These are phyloP conservation scores for Nebria ingens DNA, from an alignment of 1,140 invertebrate genomes.

Conservation along the genomic window DNA sequence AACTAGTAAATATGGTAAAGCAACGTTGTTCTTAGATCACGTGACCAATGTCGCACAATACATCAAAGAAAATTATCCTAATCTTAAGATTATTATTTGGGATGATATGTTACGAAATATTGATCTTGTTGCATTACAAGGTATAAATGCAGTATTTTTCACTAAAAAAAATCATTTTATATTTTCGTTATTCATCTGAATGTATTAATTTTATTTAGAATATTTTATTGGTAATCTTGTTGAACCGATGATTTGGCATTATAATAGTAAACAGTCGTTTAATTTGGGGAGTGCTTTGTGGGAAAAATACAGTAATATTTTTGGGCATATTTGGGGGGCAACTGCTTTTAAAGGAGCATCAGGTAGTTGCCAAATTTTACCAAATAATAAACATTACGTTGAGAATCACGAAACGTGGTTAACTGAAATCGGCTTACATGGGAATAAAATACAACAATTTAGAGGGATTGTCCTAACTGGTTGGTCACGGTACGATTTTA, in stretches of 20 bases:
- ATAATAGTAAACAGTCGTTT: conserved; percentile 31
- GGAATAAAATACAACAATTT: conserved; percentile 43
- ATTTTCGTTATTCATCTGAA: neutral
- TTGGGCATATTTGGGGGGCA: conserved; percentile 77
- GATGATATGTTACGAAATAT: conserved; percentile 85
- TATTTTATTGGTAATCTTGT: conserved; percentile 48
- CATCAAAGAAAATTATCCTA: conserved; percentile 52
- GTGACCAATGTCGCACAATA: conserved; percentile 50
- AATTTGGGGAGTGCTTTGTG: conserved; percentile 41
- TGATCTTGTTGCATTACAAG: conserved; percentile 22
- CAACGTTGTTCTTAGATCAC: conserved; percentile 58
- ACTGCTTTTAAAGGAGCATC: conserved; percentile 78
- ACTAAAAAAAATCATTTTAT: neutral
- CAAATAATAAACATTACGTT: conserved; percentile 48
- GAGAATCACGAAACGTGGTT: conserved; percentile 61
- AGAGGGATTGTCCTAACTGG: conserved; percentile 56
- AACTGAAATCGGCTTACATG: conserved; percentile 39
- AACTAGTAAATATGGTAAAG: conserved; percentile 21
- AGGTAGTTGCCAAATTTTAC: conserved; percentile 36
- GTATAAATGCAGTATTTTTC: conserved; percentile 14
- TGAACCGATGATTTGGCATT: conserved; percentile 78
- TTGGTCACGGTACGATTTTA: conserved; percentile 59
- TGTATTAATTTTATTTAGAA: conserved; percentile 18
- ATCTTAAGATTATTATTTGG: conserved; percentile 75
- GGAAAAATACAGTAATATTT: conserved; percentile 70